These are phyloP conservation scores for Nothocercus nigrocapillus DNA, from an alignment of 2,113 vertebrate species.

Conservation along the genomic window DNA sequence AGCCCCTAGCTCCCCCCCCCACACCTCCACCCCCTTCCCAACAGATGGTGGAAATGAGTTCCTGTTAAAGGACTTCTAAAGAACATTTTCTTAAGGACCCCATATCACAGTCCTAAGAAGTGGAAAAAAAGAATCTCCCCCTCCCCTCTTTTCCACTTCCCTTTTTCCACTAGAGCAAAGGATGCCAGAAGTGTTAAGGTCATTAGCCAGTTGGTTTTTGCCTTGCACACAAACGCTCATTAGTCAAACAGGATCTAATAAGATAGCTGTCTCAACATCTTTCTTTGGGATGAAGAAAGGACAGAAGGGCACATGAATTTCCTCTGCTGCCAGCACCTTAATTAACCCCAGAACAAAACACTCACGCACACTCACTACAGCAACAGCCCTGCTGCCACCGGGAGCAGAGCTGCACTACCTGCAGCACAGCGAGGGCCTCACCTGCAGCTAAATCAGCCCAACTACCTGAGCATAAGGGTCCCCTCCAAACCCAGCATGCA, in stretches of 20 bases:
- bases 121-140: background rate
- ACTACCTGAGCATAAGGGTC: background rate
- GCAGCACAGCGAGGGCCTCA: background rate
- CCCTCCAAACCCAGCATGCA: background rate
- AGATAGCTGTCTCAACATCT: slow-evolving; percentile 9
- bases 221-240: background rate
- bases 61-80: background rate
- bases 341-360: slow-evolving; percentile 29
- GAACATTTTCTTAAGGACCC: background rate
- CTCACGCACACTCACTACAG: background rate
- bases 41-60: background rate
- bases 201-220: slow-evolving; percentile 16
- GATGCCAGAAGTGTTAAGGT: background rate
- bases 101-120: background rate
- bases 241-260: slow-evolving; percentile 37
- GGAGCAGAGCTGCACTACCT: background rate
- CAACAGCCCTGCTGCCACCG: background rate
- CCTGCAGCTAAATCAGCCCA: background rate
- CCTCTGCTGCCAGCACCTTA: slow-evolving; percentile 3
- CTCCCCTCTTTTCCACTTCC: background rate
- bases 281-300: background rate
- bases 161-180: background rate
- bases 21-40: background rate
- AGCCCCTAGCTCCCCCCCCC: too few species aligned
- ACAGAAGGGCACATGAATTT: background rate